These are phyloP conservation scores for Limanda limanda DNA, from an alignment of 2,113 vertebrate genomes.

Conservation along the genomic window DNA sequence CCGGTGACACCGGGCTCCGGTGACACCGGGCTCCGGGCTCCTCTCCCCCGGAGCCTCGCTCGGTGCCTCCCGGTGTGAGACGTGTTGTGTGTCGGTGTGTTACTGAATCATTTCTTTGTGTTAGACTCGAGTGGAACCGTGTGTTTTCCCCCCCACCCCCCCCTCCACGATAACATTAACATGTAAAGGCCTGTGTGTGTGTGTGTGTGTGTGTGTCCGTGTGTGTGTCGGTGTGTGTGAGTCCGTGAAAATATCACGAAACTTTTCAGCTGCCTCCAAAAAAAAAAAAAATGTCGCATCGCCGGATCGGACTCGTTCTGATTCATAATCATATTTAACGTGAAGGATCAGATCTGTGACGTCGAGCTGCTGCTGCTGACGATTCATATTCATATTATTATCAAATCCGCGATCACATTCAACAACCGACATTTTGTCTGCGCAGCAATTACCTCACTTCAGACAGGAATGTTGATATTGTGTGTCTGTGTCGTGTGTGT, in stretches of 20 bases:
- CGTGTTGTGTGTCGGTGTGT: conserved; percentile 69
- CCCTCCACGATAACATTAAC: conserved; percentile 45
- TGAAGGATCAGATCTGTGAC: neutral
- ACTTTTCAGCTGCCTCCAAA: conserved; percentile 57
- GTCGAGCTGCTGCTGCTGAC: conserved; percentile 64
- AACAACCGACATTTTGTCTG: conserved; percentile 77
- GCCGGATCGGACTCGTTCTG: conserved; percentile 49
- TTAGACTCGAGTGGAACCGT: neutral
- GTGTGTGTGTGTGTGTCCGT: too few species aligned
- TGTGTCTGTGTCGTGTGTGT: conserved; percentile 12
- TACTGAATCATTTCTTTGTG: conserved; percentile 89
- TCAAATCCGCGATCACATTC: conserved; percentile 36
- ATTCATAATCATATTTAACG: neutral
- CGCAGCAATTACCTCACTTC: conserved; percentile 66
- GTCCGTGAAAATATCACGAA: conserved; percentile 61
- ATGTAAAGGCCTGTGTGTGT: conserved; percentile 18
- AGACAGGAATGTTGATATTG: conserved; percentile 72
- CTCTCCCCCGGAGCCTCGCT: too few species aligned
- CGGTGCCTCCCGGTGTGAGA: too few species aligned
- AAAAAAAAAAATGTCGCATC: conserved; percentile 16
- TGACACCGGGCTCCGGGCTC: too few species aligned
- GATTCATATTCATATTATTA: conserved; percentile 76
- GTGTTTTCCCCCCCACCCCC: conserved; percentile 82
- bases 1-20: conserved; percentile 25
- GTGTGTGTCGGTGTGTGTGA: too few species aligned